Evolutionary conservation across 2,113 vertebrate species (phyloP).

Genomic region (Poicephalus gulielmi): DNA sequence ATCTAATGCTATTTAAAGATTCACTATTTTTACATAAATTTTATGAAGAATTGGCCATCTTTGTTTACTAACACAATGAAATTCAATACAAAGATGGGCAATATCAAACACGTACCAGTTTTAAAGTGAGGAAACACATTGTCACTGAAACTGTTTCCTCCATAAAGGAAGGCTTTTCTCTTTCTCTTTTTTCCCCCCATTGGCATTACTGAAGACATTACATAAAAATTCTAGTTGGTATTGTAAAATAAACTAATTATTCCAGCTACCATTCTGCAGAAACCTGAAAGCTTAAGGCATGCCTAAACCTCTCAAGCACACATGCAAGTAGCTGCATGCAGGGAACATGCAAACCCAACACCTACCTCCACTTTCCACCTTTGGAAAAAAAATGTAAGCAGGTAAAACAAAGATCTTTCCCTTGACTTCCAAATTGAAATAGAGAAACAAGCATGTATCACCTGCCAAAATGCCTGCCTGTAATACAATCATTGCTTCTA

Average conservation of each 20-base stretch:
- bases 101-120: not conserved
- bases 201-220: not conserved
- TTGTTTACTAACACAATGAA: not conserved
- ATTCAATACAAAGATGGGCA: not conserved
- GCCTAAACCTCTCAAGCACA: conserved; percentile 9
- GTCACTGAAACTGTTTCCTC: not conserved
- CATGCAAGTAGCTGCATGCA: conserved; percentile 10
- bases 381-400: conserved; percentile 33
- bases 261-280: not conserved
- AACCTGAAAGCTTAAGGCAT: not conserved
- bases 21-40: not conserved
- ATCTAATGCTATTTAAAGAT: not conserved
- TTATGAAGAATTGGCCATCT: not conserved
- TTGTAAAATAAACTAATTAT: not conserved
- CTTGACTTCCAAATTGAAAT: not conserved
- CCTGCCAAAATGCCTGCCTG: not conserved
- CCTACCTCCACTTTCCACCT: conserved; percentile 38
- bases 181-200: too few species aligned
- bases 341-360: conserved; percentile 30
- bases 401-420: not conserved
- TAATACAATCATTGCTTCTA: not conserved
- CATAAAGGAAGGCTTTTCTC: not conserved
- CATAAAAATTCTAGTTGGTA: not conserved
- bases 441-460: not conserved
- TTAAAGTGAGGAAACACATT: not conserved